These are phyloP conservation scores for Epinotia bilunana DNA, from an alignment of 2,888 invertebrate genomes.

Conservation along the genomic window DNA sequence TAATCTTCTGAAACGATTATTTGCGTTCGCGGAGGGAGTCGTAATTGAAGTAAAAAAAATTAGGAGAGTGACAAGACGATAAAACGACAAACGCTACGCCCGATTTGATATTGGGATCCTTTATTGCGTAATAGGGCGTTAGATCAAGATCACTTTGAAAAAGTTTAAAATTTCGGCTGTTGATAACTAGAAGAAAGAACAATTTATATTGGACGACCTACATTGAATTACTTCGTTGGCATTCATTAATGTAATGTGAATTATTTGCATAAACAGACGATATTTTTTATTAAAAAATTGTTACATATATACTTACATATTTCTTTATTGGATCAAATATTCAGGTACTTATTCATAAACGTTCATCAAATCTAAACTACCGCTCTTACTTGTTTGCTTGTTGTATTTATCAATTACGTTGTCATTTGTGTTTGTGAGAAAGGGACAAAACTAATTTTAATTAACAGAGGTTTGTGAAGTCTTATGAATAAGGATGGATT, in stretches of 20 bases:
- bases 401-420: no score
- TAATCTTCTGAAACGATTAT: conserved; percentile 74
- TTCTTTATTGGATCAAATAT: no score
- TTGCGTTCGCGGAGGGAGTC: conserved; percentile 70
- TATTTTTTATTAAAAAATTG: neutral
- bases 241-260: neutral
- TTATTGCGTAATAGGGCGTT: conserved; percentile 72
- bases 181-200: neutral
- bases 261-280: neutral
- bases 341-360: no score
- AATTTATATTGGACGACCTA: neutral
- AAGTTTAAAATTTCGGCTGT: conserved; percentile 10
- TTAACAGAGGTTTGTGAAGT: no score
- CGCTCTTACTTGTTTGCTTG: no score
- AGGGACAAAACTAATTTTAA: no score
- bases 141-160: conserved; percentile 55
- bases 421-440: no score
- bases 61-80: conserved; percentile 78
- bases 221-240: neutral
- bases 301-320: no score
- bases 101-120: conserved; percentile 76
- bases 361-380: no score
- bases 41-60: conserved; percentile 76
- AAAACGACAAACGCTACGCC: conserved; percentile 77
- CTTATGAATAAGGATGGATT: neutral